Evolutionary conservation across 2,797 vertebrate genomes (phyloP).

Genomic region (Perodicticus potto): DNA sequence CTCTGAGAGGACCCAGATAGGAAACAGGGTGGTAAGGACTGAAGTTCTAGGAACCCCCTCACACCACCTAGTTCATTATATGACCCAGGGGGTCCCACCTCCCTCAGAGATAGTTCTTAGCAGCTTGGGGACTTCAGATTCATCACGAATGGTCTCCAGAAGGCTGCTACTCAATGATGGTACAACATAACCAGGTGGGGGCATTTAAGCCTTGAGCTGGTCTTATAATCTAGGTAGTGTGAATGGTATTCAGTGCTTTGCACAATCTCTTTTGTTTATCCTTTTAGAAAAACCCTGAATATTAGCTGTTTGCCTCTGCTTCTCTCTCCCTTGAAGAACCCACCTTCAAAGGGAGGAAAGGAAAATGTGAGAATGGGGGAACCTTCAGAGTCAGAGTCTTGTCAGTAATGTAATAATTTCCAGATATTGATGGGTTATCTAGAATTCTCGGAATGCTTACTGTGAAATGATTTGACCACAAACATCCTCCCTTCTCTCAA

Average conservation of each 20-base stretch:
- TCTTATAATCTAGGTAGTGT: not conserved
- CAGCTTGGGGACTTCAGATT: not conserved
- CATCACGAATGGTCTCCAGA: not conserved
- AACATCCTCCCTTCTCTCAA: not conserved
- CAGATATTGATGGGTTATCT: not conserved
- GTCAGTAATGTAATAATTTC: not conserved
- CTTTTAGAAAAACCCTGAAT: not conserved
- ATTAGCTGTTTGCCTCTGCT: not conserved
- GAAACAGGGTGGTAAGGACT: not conserved
- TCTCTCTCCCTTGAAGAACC: not conserved
- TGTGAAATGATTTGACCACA: not conserved
- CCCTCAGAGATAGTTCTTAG: not conserved
- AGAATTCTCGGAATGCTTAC: not conserved
- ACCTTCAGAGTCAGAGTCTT: not conserved
- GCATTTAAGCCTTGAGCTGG: not conserved
- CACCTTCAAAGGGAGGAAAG: not conserved
- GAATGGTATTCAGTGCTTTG: not conserved
- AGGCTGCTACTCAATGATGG: not conserved
- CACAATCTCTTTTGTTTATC: not conserved
- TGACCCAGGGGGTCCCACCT: not conserved
- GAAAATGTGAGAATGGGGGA: not conserved
- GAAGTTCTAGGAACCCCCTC: not conserved
- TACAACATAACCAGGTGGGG: fast-evolving
- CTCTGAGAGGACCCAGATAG: not conserved
- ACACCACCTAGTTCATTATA: not conserved